phyloP scores from a whole-genome alignment of 2,113 vertebrate genomes.

The Ageneiosus marmoratus region DNA sequence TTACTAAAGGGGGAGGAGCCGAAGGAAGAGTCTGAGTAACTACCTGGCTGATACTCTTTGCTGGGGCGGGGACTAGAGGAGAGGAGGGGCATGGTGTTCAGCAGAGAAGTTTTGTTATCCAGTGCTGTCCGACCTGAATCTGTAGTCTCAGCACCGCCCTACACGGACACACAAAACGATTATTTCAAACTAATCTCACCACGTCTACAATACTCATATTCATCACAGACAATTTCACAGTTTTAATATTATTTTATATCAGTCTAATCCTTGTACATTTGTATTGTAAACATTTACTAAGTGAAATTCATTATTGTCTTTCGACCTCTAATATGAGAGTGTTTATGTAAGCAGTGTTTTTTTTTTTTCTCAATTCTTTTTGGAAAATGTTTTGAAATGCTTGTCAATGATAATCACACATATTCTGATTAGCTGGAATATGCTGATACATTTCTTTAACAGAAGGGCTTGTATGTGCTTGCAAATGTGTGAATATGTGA shows the following conservation, averaged over 20 bases:
- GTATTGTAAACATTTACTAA: not conserved
- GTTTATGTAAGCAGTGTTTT: not conserved
- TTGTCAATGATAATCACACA: not conserved
- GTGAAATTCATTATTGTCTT: too few species aligned
- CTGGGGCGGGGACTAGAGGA: constrained; percentile 83
- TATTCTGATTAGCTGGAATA: not conserved
- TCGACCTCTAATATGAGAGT: not conserved
- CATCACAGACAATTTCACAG: not conserved
- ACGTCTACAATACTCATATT: not conserved
- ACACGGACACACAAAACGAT: not conserved
- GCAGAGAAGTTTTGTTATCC: constrained; percentile 91
- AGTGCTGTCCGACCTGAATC: constrained; percentile 79
- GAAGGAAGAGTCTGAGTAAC: constrained; percentile 80
- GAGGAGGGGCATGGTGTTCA: constrained; percentile 85
- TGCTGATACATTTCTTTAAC: not conserved
- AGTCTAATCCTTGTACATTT: not conserved
- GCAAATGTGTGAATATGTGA: not conserved
- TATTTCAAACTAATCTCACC: not conserved
- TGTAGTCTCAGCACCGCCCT: constrained; percentile 29
- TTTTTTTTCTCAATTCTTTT: not conserved
- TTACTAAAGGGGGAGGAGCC: constrained; percentile 79
- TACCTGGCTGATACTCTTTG: constrained; percentile 83
- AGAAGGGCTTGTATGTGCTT: too few species aligned
- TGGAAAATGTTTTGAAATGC: not conserved
- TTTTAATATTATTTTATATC: not conserved